Evolutionary conservation across 2,888 invertebrate species (phyloP), one percentile per base, ranked within the genome.

Genomic region (Glyphotaelius pellucidus): DNA sequence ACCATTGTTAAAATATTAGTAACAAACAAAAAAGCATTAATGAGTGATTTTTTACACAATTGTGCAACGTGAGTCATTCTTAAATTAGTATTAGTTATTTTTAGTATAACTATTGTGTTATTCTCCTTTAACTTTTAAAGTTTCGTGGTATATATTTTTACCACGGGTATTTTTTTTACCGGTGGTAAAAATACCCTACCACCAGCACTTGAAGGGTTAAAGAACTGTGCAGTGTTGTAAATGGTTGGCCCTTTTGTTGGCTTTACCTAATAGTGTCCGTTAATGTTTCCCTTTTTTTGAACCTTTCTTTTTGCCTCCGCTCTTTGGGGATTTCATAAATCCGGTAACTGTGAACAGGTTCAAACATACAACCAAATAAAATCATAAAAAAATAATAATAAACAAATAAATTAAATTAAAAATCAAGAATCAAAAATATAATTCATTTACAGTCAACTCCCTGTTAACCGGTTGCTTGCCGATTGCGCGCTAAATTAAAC

Each of bases 231-330:
- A 32, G 25, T 83, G 31, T 83, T 81, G 32, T 83, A 83, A 83
- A 83, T 83, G 32, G 9, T 83, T 15, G 2, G 85, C 15, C 85
- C 85, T 25, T n/a, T 38, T 32, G 86, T 25, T 14, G 42, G 86
- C 38, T 15, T 88, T 88, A 88, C 88, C 88, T 88, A 52, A 35
- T 31, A 15, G 35, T 25, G 31, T 31, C 67, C 32, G 52, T 91
- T 92, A 90, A 80, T 92, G 89, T 85, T 91, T 91, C 81, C 89
- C 90, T 85, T 92, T 90, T 83, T 92, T 92, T n/a, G 90, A 90
- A 47, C 90, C 90, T 93, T 93, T 93, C 96, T 96, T 96, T 95
- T 96, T 96, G 91, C 96, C 96, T 93, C 96, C 95, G 38, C 91
- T 83, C 80, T 92, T 92, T 19, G 92, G 91, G n/a, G 92, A 92